Conservation (phyloP, 2,888 invertebrate genomes). For the Ganaspis brasiliensis region DNA sequence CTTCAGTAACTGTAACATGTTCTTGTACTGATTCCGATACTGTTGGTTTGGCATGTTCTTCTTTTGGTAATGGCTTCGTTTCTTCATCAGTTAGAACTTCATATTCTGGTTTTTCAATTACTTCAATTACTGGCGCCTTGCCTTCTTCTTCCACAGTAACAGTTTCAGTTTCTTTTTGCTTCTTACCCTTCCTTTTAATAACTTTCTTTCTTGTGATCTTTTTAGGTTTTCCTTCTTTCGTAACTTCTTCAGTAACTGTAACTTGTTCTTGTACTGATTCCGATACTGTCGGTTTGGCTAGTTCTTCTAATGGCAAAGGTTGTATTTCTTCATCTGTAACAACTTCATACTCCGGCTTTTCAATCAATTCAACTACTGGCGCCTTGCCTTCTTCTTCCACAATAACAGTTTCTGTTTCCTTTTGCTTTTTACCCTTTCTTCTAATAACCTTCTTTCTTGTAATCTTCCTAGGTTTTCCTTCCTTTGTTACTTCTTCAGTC, state of each 20-base stretch:
- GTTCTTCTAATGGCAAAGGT: slow-evolving; percentile 60
- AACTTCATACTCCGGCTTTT: slow-evolving; percentile 64
- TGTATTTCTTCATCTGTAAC: slow-evolving; percentile 59
- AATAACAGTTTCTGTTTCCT: slow-evolving; percentile 70
- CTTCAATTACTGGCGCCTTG: slow-evolving; percentile 70
- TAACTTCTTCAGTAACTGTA: slow-evolving; percentile 59
- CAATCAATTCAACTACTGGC: slow-evolving; percentile 66
- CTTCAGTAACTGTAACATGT: slow-evolving; percentile 79
- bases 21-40: slow-evolving; percentile 69
- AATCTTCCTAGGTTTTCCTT: slow-evolving; percentile 59
- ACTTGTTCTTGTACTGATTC: slow-evolving; percentile 1
- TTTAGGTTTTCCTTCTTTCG: slow-evolving; percentile 75
- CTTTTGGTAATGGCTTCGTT: slow-evolving; percentile 68
- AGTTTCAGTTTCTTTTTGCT: slow-evolving; percentile 80
- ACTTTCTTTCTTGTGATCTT: slow-evolving; percentile 75
- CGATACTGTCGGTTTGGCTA: neutral
- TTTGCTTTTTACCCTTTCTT: slow-evolving; percentile 70
- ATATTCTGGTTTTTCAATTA: slow-evolving; percentile 78
- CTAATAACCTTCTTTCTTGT: slow-evolving; percentile 61
- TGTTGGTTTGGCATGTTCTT: slow-evolving; percentile 70
- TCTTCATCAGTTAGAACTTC: slow-evolving; percentile 66
- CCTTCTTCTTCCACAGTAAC: slow-evolving; percentile 75
- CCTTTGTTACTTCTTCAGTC: slow-evolving; percentile 73
- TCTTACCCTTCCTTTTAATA: slow-evolving; percentile 75
- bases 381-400: slow-evolving; percentile 56